Evolutionary conservation across 1,140 invertebrate genomes (phyloP).

Genomic region (Lysiphlebus fabarum): DNA sequence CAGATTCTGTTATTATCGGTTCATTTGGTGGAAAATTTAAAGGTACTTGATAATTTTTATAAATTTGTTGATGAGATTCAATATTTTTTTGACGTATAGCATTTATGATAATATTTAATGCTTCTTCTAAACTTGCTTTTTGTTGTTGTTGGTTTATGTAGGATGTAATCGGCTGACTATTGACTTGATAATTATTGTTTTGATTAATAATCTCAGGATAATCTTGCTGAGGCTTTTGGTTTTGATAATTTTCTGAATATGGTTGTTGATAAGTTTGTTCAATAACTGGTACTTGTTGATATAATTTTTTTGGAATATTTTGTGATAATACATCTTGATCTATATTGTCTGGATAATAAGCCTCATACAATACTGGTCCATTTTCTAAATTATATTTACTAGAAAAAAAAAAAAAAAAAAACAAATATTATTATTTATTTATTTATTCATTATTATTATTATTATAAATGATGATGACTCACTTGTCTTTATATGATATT

Average conservation of each 20-base stretch:
- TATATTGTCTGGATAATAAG: slow-evolving; percentile 38
- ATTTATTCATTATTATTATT: no score
- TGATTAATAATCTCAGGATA: not conserved
- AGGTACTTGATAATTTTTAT: not conserved
- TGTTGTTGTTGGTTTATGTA: no score
- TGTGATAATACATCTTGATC: slow-evolving; percentile 24
- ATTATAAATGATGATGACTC: slow-evolving; percentile 4
- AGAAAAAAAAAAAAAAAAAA: not conserved
- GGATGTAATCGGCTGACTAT: no score
- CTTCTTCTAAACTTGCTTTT: not conserved
- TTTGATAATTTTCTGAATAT: not conserved
- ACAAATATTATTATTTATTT: no score
- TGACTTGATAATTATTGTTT: no score
- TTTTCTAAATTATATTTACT: slow-evolving; percentile 33
- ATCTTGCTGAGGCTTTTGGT: not conserved
- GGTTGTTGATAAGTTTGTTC: slow-evolving; percentile 35
- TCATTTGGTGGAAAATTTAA: no score
- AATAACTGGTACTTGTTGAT: slow-evolving; percentile 14
- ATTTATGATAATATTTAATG: not conserved
- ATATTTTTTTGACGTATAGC: not conserved
- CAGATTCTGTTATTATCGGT: no score
- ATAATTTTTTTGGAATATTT: slow-evolving; percentile 19
- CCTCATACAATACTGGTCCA: slow-evolving; percentile 42
- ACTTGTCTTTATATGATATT: no score
- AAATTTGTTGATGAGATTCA: not conserved